Conservation (phyloP, 2,113 vertebrate species). For the Chloroceryle aenea region DNA sequence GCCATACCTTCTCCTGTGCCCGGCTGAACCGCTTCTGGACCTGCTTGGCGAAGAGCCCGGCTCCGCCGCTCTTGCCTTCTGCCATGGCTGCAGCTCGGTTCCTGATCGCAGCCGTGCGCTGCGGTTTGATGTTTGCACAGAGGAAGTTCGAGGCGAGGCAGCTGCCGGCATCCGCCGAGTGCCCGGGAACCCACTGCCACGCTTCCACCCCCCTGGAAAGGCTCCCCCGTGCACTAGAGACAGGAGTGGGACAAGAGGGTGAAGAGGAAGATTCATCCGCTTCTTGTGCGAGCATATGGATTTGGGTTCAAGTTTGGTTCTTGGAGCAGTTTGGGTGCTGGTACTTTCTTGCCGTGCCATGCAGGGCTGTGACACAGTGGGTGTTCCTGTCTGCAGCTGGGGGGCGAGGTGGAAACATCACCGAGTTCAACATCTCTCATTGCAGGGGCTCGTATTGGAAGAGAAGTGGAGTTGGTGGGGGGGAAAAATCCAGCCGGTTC, state of each 20-base stretch:
- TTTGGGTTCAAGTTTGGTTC: rapidly evolving
- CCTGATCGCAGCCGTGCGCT: background rate
- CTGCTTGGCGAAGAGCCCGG: background rate
- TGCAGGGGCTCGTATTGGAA: rapidly evolving
- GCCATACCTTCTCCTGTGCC: background rate
- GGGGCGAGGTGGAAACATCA: rapidly evolving
- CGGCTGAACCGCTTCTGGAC: background rate
- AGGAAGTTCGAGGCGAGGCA: constrained; percentile 68
- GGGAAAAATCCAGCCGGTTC: background rate
- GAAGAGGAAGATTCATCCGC: rapidly evolving
- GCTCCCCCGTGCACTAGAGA: rapidly evolving
- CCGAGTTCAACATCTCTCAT: rapidly evolving
- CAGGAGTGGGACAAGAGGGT: background rate
- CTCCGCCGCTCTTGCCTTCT: background rate
- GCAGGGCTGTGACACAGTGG: rapidly evolving
- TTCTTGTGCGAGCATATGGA: rapidly evolving
- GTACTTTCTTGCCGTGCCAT: rapidly evolving
- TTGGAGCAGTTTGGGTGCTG: background rate
- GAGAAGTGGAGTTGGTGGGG: rapidly evolving
- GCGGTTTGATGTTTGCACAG: constrained; percentile 21
- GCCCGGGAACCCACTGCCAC: background rate
- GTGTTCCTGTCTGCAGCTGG: rapidly evolving
- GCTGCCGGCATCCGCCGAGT: constrained; percentile 57
- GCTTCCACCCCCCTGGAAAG: background rate
- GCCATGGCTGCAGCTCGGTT: constrained; percentile 65